These are phyloP conservation scores for Antheraea yamamai DNA, from an alignment of 2,888 invertebrate genomes.

Conservation along the genomic window DNA sequence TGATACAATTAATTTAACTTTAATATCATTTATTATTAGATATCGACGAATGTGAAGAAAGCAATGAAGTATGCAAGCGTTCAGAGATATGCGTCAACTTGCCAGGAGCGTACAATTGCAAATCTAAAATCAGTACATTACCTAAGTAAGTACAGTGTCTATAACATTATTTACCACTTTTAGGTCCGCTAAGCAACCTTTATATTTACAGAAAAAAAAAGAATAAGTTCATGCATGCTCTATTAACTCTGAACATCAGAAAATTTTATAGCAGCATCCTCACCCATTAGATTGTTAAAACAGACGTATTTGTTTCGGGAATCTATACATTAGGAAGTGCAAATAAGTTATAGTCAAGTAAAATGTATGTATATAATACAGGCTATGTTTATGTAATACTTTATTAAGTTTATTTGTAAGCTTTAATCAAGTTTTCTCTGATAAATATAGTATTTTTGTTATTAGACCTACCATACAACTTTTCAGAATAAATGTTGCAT, in stretches of 20 bases:
- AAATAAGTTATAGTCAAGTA: not conserved
- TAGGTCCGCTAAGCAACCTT: not conserved
- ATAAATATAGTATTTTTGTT: not conserved
- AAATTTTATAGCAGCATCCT: not conserved
- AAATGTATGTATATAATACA: too few species aligned
- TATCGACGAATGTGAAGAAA: constrained; percentile 92
- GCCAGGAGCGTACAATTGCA: constrained; percentile 91
- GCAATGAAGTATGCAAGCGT: constrained; percentile 88
- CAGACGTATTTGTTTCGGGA: too few species aligned
- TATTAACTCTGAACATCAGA: not conserved
- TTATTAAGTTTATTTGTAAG: not conserved
- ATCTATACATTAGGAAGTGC: not conserved
- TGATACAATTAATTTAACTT: not conserved
- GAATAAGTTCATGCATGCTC: not conserved
- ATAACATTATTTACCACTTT: not conserved
- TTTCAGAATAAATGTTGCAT: not conserved
- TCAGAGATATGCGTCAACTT: constrained; percentile 93
- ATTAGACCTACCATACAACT: not conserved
- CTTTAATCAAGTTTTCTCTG: not conserved
- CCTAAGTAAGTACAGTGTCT: constrained; percentile 58
- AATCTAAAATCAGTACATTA: constrained; percentile 79
- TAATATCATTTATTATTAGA: constrained; percentile 77
- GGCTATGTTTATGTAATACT: not conserved
- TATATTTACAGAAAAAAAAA: not conserved
- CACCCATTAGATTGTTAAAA: not conserved